phyloP scores from a whole-genome alignment of 92 coral and sea anemone species.

The Zoanthus solanderi region DNA sequence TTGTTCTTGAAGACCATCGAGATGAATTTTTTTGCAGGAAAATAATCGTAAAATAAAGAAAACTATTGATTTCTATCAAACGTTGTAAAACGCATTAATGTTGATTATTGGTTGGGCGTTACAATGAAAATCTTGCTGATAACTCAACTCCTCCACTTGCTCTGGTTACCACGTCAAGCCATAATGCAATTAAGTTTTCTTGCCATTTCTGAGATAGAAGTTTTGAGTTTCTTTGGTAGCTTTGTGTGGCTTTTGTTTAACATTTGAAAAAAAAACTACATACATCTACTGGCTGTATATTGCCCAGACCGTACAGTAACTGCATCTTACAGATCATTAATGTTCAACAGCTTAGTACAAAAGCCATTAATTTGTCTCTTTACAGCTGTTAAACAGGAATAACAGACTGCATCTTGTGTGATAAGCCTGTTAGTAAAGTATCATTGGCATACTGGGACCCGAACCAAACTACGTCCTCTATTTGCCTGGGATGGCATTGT shows the following conservation, averaged over 20 bases:
- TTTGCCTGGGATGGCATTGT: constrained; percentile 12
- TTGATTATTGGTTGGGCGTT: no score
- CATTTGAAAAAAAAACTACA: neutral
- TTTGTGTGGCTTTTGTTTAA: neutral
- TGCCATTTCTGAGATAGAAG: neutral
- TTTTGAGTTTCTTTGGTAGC: neutral
- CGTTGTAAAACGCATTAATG: no score
- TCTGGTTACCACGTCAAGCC: neutral
- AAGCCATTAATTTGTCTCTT: neutral
- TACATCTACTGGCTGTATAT: neutral
- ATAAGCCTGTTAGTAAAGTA: neutral
- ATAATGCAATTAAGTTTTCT: neutral
- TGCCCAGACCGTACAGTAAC: neutral
- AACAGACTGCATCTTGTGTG: neutral
- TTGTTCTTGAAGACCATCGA: no score
- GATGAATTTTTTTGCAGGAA: no score
- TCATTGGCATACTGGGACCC: neutral
- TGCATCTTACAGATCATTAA: neutral
- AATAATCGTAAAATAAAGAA: no score
- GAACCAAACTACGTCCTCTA: neutral
- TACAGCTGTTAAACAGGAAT: neutral
- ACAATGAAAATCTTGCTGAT: no score
- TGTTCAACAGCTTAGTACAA: neutral
- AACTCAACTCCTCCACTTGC: neutral
- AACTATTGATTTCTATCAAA: no score